Base-by-base conservation (phyloP, 92 coral and sea anemone genomes). In the Pocillopora meandrina region DNA sequence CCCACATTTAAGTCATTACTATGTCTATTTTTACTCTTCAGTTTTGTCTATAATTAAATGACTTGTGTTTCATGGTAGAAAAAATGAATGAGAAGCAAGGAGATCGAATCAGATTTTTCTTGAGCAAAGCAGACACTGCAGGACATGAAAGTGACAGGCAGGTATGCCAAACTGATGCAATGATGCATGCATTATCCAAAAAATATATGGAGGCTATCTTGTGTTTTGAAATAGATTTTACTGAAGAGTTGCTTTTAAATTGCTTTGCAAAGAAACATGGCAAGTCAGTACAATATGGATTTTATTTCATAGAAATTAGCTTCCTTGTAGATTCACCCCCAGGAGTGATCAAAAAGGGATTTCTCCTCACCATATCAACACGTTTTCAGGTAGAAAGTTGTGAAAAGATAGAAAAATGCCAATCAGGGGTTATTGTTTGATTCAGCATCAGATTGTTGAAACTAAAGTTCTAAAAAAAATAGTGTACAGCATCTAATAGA, bases 121-220 rank as follows among this genome's bases (percentile, higher is more conserved):
- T 96, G 18, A 96, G 98, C 90, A 96, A 96, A 78, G 99, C 99
- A 1, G 99, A 96, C 79, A 94, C 99, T 19, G 99, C 99, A 26
- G 99, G 99, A 13, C 95, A 94, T 83, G 99, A 96, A 76, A 96
- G 97, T 87, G 99, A 96, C 85, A 84, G 99, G 84, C 99, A 96
- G 97, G 99, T 96, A 89, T 23, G 49, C 52, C 14, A n/a, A 7
- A 9, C 16, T 16, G 18, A 16, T 12, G 47, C 17, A 67, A 67
- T 33, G 31, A 15, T 66, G 71, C 31, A 9, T 10, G 31, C 71
- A 66, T 11, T 17, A 66, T 15, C 18, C 5, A 65, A 26, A 20
- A 64, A 64, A 21, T 64, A 34, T 55, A 71, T 71, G 75, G 31
- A 26, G 31, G 31, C 31, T 26, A 26, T 26, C 31, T 26, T 26